Base-by-base conservation (phyloP, 2,113 vertebrate genomes). In the Apeltes quadracus region DNA sequence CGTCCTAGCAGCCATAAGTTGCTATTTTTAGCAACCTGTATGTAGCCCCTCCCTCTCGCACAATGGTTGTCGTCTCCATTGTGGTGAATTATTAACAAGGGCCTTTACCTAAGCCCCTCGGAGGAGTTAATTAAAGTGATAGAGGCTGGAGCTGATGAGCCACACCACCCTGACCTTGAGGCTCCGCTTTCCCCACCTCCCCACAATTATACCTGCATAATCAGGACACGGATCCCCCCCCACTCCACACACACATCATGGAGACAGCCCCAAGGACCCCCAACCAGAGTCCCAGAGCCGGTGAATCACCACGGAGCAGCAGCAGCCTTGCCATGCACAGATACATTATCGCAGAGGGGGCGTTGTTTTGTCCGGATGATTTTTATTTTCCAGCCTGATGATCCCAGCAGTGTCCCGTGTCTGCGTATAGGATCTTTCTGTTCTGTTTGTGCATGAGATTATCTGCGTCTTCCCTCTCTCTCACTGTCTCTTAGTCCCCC, bases 91-190 rank as follows among this genome's bases (percentile, higher is more conserved):
- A 92, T 91, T 91, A 93, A 93, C 92, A 88, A 93, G 91, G 88
- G 89, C 82, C 83, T 88, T 93, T 92, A 93, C 89, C 89, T 80
- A 82, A 89, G 90, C 88, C 88, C 91, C 92, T 93, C 93, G 57
- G 91, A 91, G 93, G 93, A 94, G 93, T 93, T 94, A 94, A 94
- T 94, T 94, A 94, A 94, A 94, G 91, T 94, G 93, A 93, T 91
- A 91, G 86, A 89, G 90, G 91, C 91, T 90, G 83, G 83, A 91
- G 90, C 92, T 93, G 91, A 94, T 92, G 92, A 93, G 92, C 91
- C 91, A 90, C 88, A 90, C 88, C 88, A 88, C 84, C 88, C 84
- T 94, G 92, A 94, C 93, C 93, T 93, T 94, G 92, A 91, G 86
- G 85, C 88, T 88, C 72, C 50, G 68, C 85, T 88, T 88, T 84